Conservation (phyloP, 2,797 vertebrate genomes). For the Chrosomus eos region DNA sequence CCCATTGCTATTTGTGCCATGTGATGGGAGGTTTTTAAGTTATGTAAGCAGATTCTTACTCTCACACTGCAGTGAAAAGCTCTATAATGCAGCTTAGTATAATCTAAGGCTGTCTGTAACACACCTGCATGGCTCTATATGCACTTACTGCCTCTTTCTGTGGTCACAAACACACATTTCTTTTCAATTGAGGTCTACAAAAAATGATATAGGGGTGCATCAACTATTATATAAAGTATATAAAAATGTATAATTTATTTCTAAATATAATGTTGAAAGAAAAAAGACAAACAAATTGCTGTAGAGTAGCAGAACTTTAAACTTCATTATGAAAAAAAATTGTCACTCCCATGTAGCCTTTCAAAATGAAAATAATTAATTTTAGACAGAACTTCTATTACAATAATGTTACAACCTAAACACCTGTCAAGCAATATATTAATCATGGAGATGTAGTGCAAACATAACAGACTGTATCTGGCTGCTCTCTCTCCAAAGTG, state of each 20-base stretch:
- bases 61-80: conserved; percentile 67
- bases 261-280: not conserved
- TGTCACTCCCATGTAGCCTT: not conserved
- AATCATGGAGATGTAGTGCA: conserved; percentile 4
- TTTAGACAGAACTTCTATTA: not conserved
- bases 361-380: not conserved
- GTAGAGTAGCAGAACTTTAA: not conserved
- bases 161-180: not conserved
- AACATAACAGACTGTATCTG: conserved; percentile 4
- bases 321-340: not conserved
- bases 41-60: conserved; percentile 68
- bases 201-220: not conserved
- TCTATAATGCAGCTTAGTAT: conserved; percentile 77
- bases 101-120: conserved; percentile 58
- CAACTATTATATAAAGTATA: not conserved
- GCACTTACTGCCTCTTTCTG: conserved; percentile 16
- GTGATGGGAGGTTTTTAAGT: conserved; percentile 57
- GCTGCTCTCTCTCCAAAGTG: conserved; percentile 18
- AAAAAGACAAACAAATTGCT: not conserved
- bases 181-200: not conserved
- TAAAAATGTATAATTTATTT: not conserved
- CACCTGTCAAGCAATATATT: not conserved
- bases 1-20: conserved; percentile 53
- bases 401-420: not conserved
- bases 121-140: conserved; percentile 76